These are phyloP conservation scores for Habroteleia sp. DNA, from an alignment of 2,888 invertebrate species.

Conservation along the genomic window DNA sequence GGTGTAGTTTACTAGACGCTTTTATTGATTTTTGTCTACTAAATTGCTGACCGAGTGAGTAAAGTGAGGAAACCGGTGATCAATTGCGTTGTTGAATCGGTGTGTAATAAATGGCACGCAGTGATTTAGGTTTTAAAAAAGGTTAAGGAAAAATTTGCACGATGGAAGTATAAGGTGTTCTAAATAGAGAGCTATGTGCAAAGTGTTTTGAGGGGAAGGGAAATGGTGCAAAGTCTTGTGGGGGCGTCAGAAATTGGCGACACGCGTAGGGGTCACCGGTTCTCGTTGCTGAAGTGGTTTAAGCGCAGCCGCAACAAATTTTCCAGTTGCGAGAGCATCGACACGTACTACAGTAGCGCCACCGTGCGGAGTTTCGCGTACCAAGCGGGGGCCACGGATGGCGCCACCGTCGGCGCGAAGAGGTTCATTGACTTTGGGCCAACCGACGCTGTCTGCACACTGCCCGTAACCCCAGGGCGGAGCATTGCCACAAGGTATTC, in stretches of 20 bases:
- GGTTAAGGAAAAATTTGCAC: too few relatives aligned
- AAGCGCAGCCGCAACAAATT: conserved; percentile 82
- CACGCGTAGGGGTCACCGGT: conserved; percentile 78
- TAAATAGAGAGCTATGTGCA: conserved; percentile 64
- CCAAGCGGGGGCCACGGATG: conserved; percentile 80
- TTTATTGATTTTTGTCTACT: not conserved
- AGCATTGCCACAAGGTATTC: conserved; percentile 75
- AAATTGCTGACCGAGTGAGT: too few relatives aligned
- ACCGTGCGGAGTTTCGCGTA: conserved; percentile 89
- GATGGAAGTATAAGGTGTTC: conserved; percentile 21
- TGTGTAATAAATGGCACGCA: too few relatives aligned
- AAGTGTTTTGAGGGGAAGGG: conserved; percentile 49
- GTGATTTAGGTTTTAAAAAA: too few relatives aligned
- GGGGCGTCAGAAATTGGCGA: conserved; percentile 65
- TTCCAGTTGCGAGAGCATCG: conserved; percentile 84
- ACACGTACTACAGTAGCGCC: conserved; percentile 87
- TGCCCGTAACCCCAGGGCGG: conserved; percentile 70
- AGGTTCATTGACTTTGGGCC: conserved; percentile 65
- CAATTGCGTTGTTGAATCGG: not conserved
- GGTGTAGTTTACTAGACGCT: conserved; percentile 8
- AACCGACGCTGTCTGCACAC: conserved; percentile 67
- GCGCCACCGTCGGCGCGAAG: conserved; percentile 70
- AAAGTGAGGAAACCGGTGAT: not conserved
- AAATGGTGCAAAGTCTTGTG: conserved; percentile 67
- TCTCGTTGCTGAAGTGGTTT: conserved; percentile 89